Conservation (phyloP, 2,113 vertebrate genomes). For the Erpornis zantholeuca region DNA sequence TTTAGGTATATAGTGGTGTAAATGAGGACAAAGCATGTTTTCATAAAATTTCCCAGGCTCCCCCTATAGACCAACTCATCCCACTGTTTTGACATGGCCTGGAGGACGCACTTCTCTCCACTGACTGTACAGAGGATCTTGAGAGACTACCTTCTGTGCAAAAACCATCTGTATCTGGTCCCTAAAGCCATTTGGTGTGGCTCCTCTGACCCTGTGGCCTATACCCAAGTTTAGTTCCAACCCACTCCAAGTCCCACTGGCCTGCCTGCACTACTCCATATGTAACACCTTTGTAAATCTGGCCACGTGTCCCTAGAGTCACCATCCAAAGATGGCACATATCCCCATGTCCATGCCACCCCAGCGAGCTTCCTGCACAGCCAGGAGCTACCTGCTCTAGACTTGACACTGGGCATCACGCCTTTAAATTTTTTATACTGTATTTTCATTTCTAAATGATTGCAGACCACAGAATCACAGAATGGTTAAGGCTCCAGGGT, state of each 20-base stretch:
- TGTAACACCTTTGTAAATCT: background rate
- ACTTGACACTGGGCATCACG: fast-evolving
- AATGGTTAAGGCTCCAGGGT: background rate
- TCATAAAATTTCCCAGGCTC: background rate
- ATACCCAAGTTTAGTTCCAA: background rate
- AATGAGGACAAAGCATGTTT: background rate
- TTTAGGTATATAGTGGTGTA: background rate
- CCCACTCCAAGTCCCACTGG: background rate
- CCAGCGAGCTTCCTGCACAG: background rate
- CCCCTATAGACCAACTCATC: background rate
- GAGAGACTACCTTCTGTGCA: background rate
- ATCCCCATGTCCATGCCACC: background rate
- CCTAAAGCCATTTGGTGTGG: background rate
- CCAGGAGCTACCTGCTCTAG: background rate
- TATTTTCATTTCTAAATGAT: background rate
- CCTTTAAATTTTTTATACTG: background rate
- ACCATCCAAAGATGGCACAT: background rate
- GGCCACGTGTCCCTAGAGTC: fast-evolving
- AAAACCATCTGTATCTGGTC: background rate
- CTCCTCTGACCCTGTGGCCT: background rate
- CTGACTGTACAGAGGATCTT: background rate
- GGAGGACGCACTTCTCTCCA: background rate
- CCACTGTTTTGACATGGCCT: background rate
- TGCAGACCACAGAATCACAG: background rate
- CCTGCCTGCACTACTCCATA: background rate